Base-by-base conservation (phyloP, 2,888 invertebrate species). In the Thymelicus sylvestris region DNA sequence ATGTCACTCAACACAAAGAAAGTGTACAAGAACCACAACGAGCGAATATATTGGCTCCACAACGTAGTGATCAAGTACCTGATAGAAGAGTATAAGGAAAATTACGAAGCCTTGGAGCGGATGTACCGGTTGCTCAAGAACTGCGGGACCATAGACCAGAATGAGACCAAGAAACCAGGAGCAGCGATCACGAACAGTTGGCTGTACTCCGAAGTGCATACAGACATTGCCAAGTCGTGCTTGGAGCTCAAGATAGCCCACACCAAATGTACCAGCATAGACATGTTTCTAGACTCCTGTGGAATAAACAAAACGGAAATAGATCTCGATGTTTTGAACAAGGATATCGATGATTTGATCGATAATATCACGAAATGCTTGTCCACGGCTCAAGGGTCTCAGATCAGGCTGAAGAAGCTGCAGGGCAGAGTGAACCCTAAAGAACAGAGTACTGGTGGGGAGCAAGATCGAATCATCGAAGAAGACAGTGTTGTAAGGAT, bases 201-300 rank as follows among this genome's bases (percentile, higher is more conserved):
- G 94, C 39, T 88, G 0, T 94, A 92, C 67, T 92, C 93, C 0
- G 94, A 94, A 5, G 86, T 94, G 0, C 94, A 94, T 38, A 88
- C 85, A 0, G 91, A 89, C 0, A 75, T 94, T 0, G 91, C 91
- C 0, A 85, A 87, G 65, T 82, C 87, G 0, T 87, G 86, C 67
- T 63, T 93, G 52, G 94, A 94, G 77, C 74, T 94, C 0, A 91
- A 90, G 83, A 65, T 90, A 31, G 88, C 89, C 0, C 59, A 89
- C 0, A 88, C 86, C 57, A 93, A 91, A 75, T 88, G 89, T 24
- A 91, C 86, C 6, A 82, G 86, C 67, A 74, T 94, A 8, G 94
- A 94, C 73, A 82, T 88, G 72, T 91, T 94, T 65, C 74, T 94
- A 73, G 94, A 94, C 75, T 89, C 90, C 0, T 93, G 92, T 62